phyloP scores from a whole-genome alignment of 2,797 vertebrate species.

The Dryobates pubescens region DNA sequence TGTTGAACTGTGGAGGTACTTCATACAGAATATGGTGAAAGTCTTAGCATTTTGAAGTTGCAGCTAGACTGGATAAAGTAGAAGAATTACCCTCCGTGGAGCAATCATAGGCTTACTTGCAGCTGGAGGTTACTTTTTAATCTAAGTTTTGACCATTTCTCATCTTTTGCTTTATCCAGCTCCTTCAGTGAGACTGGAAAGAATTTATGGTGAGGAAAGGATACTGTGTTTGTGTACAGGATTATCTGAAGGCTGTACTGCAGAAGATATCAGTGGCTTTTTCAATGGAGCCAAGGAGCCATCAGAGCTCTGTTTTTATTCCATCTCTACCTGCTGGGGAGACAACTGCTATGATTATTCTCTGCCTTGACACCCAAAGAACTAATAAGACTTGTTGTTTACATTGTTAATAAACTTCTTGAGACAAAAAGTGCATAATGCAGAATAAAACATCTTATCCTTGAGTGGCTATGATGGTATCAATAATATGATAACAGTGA shows the following conservation, averaged over 20 bases:
- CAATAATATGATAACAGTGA: rapidly evolving
- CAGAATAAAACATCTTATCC: not conserved
- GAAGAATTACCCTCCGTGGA: not conserved
- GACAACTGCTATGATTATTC: not conserved
- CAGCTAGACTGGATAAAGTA: not conserved
- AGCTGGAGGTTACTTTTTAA: not conserved
- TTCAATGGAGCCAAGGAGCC: not conserved
- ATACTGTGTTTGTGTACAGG: not conserved
- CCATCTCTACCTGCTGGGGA: not conserved
- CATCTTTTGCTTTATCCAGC: not conserved
- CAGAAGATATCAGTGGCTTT: not conserved
- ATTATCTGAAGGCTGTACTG: not conserved
- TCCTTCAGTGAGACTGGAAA: not conserved
- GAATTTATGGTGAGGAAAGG: not conserved
- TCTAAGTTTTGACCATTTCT: not conserved
- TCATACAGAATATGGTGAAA: not conserved
- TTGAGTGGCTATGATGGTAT: not conserved
- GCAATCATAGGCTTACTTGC: not conserved
- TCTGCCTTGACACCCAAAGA: not conserved
- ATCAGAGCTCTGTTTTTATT: not conserved
- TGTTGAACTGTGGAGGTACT: not conserved
- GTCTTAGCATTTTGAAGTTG: not conserved
- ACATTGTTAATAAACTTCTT: not conserved
- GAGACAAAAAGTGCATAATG: not conserved
- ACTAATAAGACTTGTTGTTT: not conserved